Percentiles rank a stretch among this genome's conserved stretches.
phyloP scores from a whole-genome alignment of 23 tunicate genomes.

The Trididemnum nubilum region DNA sequence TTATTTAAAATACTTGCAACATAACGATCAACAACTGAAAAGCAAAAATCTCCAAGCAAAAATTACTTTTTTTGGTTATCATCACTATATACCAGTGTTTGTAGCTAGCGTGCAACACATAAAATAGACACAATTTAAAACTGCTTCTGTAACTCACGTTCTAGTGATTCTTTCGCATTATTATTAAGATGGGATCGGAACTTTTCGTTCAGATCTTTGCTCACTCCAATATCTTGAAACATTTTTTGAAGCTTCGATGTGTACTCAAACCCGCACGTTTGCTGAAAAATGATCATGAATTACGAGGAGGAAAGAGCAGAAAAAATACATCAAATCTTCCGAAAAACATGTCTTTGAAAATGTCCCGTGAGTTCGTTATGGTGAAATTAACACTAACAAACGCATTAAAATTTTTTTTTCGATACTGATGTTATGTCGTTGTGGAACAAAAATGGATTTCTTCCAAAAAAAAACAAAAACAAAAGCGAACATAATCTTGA shows the following conservation, averaged over 20 bases:
- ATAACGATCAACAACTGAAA: neutral
- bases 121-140: no score
- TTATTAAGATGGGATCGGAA: slow-evolving; percentile 64
- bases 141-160: neutral
- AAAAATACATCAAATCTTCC: neutral
- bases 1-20: neutral
- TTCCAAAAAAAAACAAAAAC: no score
- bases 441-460: no score
- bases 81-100: no score
- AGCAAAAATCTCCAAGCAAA: neutral
- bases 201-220: slow-evolving; percentile 78
- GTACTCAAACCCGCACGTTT: slow-evolving; percentile 98
- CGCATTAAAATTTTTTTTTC: no score
- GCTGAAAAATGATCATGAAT: slow-evolving; percentile 38
- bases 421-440: no score
- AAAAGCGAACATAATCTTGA: no score
- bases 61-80: no score
- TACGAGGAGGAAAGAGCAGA: neutral
- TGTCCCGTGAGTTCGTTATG: neutral
- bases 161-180: slow-evolving; percentile 11
- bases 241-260: slow-evolving; percentile 96
- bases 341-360: neutral
- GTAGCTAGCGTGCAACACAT: no score
- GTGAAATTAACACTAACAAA: neutral
- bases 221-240: slow-evolving; percentile 96